These are phyloP conservation scores for Parazoanthus darwini DNA, from an alignment of 92 coral and sea anemone species.

Conservation along the genomic window DNA sequence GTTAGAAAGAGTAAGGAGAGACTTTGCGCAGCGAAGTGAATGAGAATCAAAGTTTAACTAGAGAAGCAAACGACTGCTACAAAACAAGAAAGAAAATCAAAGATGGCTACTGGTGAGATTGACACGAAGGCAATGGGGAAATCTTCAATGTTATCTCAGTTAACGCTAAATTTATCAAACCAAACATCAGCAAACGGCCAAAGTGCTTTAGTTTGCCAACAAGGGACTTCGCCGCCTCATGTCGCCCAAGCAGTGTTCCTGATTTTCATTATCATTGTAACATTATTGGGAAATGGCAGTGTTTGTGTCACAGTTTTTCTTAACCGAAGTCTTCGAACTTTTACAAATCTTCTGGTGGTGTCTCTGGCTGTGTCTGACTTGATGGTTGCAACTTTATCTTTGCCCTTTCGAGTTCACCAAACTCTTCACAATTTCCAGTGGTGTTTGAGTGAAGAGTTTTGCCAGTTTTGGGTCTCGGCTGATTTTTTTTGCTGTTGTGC, in stretches of 20 bases:
- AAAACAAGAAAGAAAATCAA: background rate
- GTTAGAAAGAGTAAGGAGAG: background rate
- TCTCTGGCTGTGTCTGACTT: slow-evolving; percentile 78
- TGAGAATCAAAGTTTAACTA: background rate
- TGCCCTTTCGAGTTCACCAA: slow-evolving; percentile 82
- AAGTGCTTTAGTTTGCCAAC: slow-evolving; percentile 26
- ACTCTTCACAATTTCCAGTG: slow-evolving; percentile 64
- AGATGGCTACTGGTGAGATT: background rate
- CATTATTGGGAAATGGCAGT: slow-evolving; percentile 68
- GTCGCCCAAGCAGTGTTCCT: slow-evolving; percentile 67
- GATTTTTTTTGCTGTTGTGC: slow-evolving; percentile 79
- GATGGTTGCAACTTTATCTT: slow-evolving; percentile 67
- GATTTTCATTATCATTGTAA: slow-evolving; percentile 57
- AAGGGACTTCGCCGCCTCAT: slow-evolving; percentile 59
- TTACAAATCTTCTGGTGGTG: slow-evolving; percentile 76
- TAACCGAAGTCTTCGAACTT: slow-evolving; percentile 67
- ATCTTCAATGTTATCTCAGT: background rate
- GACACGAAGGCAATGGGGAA: background rate
- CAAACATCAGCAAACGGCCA: background rate
- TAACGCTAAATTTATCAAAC: background rate
- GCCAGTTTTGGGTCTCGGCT: slow-evolving; percentile 74
- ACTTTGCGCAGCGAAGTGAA: background rate
- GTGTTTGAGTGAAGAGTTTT: slow-evolving; percentile 65
- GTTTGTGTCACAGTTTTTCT: slow-evolving; percentile 71
- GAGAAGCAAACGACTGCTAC: background rate